A percentile compares a stretch with the other conserved stretches of the same genome.
Conservation (phyloP, 1,140 invertebrate species). For the Brachionus plicatilis region DNA sequence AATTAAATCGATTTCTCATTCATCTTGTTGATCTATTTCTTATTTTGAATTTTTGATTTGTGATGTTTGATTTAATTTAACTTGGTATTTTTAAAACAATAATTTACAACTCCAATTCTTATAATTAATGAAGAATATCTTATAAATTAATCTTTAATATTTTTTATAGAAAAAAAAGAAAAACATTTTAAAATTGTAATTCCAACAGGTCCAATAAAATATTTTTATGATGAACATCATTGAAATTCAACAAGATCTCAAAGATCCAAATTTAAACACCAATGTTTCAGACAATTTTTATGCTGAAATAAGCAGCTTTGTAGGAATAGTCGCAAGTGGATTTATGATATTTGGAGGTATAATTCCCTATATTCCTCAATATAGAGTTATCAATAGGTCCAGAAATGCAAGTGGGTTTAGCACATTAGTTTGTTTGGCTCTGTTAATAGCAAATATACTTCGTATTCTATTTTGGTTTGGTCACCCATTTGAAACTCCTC, state of each 20-base stretch:
- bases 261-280: not conserved
- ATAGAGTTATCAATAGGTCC: slow-evolving; percentile 78
- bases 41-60: no score
- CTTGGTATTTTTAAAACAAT: no score
- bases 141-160: no score
- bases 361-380: slow-evolving; percentile 83
- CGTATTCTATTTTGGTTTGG: slow-evolving; percentile 99
- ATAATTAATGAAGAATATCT: no score
- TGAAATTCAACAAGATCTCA: not conserved
- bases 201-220: not conserved
- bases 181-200: no score
- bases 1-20: no score
- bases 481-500: slow-evolving; percentile 84
- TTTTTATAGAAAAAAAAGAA: no score
- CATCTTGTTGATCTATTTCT: no score
- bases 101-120: no score
- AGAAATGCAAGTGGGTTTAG: slow-evolving; percentile 90
- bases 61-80: no score
- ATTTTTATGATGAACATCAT: not conserved
- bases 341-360: slow-evolving; percentile 84
- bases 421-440: slow-evolving; percentile 84
- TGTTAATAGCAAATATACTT: slow-evolving; percentile 89
- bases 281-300: not conserved
- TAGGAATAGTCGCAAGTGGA: slow-evolving; percentile 41
- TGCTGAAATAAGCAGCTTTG: slow-evolving; percentile 43